These are phyloP conservation scores for Galeopterus variegatus DNA, from an alignment of 2,113 vertebrate species.

Conservation along the genomic window DNA sequence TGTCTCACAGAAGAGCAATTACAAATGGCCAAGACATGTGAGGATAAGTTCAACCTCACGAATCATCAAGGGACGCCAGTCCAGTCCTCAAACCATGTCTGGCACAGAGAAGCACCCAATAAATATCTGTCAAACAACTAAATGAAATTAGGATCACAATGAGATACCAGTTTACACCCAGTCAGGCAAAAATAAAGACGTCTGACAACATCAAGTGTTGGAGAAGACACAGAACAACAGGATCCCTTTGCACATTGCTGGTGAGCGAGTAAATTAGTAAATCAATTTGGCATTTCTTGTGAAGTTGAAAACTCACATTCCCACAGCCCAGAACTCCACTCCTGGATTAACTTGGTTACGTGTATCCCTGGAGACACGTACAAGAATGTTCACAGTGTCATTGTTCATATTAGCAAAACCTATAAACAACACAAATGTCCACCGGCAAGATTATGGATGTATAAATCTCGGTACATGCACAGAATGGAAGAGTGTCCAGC, in stretches of 20 bases:
- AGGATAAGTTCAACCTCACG: not conserved
- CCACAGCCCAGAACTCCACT: not conserved
- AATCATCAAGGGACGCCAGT: no score
- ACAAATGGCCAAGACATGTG: not conserved
- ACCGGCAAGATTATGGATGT: not conserved
- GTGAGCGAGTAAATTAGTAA: not conserved
- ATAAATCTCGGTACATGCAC: not conserved
- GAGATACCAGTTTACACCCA: not conserved
- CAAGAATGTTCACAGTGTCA: not conserved
- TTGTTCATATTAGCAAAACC: not conserved
- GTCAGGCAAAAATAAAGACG: not conserved
- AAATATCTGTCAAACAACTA: not conserved
- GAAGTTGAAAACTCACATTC: not conserved
- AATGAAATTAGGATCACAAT: not conserved
- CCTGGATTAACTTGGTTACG: not conserved
- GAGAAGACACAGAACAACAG: not conserved
- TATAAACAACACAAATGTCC: not conserved
- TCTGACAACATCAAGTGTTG: not conserved
- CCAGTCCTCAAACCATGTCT: not conserved
- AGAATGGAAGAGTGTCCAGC: not conserved
- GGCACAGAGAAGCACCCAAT: not conserved
- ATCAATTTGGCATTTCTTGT: not conserved
- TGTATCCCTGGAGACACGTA: not conserved
- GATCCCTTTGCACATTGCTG: not conserved
- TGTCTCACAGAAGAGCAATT: not conserved